phyloP scores from a whole-genome alignment of 2,888 invertebrate genomes.

The Eupithecia exiguata region DNA sequence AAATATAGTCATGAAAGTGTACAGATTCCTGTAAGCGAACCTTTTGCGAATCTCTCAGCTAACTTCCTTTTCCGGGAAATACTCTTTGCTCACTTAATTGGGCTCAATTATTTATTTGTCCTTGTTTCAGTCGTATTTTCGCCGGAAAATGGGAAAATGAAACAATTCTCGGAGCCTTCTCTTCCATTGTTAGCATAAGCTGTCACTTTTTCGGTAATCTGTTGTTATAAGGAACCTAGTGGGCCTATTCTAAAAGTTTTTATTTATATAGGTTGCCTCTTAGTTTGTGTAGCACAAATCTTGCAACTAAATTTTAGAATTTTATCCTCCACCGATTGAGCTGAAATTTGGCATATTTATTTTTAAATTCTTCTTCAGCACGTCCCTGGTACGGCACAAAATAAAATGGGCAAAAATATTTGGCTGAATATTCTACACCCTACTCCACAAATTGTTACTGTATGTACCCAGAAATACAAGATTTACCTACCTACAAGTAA shows the following conservation, averaged over 20 bases:
- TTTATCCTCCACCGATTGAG: too few species aligned
- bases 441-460: too few species aligned
- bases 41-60: neutral
- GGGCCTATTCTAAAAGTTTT: neutral
- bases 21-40: neutral
- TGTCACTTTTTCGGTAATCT: slow-evolving; percentile 36
- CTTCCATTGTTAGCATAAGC: slow-evolving; percentile 51
- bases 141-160: slow-evolving; percentile 58
- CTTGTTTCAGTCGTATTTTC: slow-evolving; percentile 61
- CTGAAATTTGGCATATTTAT: too few species aligned
- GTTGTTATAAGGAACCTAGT: neutral
- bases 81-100: slow-evolving; percentile 67
- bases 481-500: too few species aligned
- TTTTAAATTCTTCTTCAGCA: too few species aligned
- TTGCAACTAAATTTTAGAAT: too few species aligned
- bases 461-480: too few species aligned
- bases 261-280: neutral
- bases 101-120: slow-evolving; percentile 68
- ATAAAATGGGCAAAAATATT: too few species aligned
- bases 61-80: slow-evolving; percentile 39
- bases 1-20: neutral
- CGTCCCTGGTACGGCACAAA: too few species aligned
- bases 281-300: too few species aligned
- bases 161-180: slow-evolving; percentile 55
- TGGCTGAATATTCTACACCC: too few species aligned